Base-by-base conservation (phyloP, 2,113 vertebrate species). In the Panthera tigris region DNA sequence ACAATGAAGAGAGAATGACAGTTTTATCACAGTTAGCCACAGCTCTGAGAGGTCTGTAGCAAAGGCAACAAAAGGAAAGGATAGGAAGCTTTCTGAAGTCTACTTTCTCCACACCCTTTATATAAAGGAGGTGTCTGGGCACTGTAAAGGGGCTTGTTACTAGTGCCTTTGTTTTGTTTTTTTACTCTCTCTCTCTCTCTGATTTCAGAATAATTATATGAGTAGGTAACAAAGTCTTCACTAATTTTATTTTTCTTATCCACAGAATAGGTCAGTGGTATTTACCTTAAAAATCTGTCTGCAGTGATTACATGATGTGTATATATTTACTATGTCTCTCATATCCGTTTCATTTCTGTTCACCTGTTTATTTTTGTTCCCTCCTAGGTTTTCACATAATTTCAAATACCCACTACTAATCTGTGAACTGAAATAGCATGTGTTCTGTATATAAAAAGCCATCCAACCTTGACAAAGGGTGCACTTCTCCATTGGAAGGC, bases 241-340 rank as follows among this genome's bases (percentile, higher is more conserved):
- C 9, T 81, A 33, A 65, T 55, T 69, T 63, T 71, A 73, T 73
- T 65, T 83, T 86, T 91, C n/a, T 55, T 45, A 66, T 48, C 55
- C 31, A 36, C 25, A 33, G 57, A 55, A 66, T 25, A 33, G 3
- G 9, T 50, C 48, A 74, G 21, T 68, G 45, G 63, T 74, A 55
- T 85, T 48, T 94, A 68, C 55, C 74, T 92, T 61, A 74, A 94
- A 92, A 76, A 92, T 83, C n/a, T 31, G 33, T 41, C 29, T 50
- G 18, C 50, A 33, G 48, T 55, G 33, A 41, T 41, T 84, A 89
- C 69, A 79, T 25, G 27, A 63, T 84, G n/a, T 89, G 7, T 50
- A 66, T 33, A 61, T 41, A 36, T 45, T 84, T 31, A 36, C 11
- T 15, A 31, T 1, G 2, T 87, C 21, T 27, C 7, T 71, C 27